Evolutionary conservation across 1,140 invertebrate genomes (phyloP), one percentile per base, ranked within the genome.

Genomic region (Asobara japonica): DNA sequence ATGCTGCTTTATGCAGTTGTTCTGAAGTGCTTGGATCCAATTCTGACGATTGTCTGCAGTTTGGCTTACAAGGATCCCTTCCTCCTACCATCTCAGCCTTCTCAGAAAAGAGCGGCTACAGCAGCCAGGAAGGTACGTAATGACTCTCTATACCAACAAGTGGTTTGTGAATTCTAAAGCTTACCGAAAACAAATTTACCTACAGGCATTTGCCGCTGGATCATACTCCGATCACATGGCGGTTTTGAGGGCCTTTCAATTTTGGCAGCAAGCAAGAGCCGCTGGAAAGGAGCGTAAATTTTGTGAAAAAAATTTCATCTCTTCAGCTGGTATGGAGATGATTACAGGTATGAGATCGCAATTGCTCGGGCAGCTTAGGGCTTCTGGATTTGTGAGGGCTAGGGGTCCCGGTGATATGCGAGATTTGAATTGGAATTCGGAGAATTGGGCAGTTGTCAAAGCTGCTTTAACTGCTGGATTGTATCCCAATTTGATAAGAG

Each of bases 21-120:
- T 3, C 89, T 99, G 29, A 96, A 96, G 83, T 99, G 98, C 83
- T 85, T 99, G 1, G 96, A 98, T 88, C 98, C 98, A 4, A 90
- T 99, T 25, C 85, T 99, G 22, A 98, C 97, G 0, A 94, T 99
- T 60, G 96, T 96, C 10, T 95, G 96, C 81, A 91, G 92, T 45
- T 87, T 99, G 66, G 91, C 94, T 1, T 93, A 96, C 78, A 93
- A 90, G 69, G 94, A 96, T 86, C 93, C 94, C 0, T 97, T 97
- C 84, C 82, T 94, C 36, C 84, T 97, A 30, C 94, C 95, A 4
- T 80, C 88, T 29, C 89, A 92, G 73, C 91, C 92, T 0, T 89
- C 90, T 67, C 89, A 92, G 74, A 91, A 93, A 83, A 89, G 91
- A 78, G 87, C 89, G 13, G 91, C 91, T 1, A 82, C 84, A 6